Base-by-base conservation (phyloP, 1,140 invertebrate genomes). In the Octopus sinensis region DNA sequence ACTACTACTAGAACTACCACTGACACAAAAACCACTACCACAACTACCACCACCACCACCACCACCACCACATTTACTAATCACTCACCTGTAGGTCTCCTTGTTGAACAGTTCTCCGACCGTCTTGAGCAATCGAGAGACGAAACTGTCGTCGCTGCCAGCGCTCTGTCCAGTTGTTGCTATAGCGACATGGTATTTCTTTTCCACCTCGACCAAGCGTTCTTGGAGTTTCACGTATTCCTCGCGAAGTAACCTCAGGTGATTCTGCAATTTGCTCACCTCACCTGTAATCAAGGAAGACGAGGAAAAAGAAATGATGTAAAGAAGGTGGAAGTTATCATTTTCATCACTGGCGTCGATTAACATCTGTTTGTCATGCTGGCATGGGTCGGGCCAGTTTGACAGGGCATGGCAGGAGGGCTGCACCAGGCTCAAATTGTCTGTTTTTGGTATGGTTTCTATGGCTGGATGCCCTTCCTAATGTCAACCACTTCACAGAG, bases 151-250 rank as follows among this genome's bases (percentile, higher is more conserved):
- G 78, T 90, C 91, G 10, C 90, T 86, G 13, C 30, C 13, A 6
- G 7, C 68, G 13, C 23, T 43, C 81, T 91, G 91, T 81, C 91
- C 91, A 82, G 90, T 91, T 82, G 93, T 92, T 13, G 95, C 94
- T 80, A 93, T 92, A n/a, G 92, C 91, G 54, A 95, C 91, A 78
- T 95, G 95, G 88, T 95, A 96, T 89, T 96, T 96, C 82, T 93
- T 93, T 89, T 98, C 95, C 6, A 97, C 88, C 85, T 97, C 95
- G 5, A 93, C 93, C 87, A 95, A 94, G 82, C 94, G 93, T n/a
- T 93, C 93, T 88, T 97, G 96, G 17, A 98, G 92, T 90, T 96
- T 97, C 1, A 96, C 94, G 91, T 98, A 98, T 89, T 98, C 96
- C 86, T 97, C 95, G 88, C 96, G 94, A 71, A 98, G 91, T 78